These are phyloP conservation scores for Petrocephalus sullivani DNA, from an alignment of 2,797 vertebrate species.

Conservation along the genomic window DNA sequence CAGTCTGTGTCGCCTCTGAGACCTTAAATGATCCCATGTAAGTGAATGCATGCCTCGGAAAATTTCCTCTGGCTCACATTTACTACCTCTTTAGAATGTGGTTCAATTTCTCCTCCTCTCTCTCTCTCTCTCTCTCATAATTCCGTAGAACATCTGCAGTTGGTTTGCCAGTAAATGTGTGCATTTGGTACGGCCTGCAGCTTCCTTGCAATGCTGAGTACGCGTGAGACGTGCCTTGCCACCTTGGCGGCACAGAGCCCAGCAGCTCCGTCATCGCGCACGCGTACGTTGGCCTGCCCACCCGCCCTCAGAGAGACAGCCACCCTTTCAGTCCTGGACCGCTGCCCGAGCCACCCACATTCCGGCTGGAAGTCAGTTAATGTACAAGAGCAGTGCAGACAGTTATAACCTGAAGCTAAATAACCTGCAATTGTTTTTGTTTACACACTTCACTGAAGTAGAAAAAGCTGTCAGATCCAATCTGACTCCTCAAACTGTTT, in stretches of 20 bases:
- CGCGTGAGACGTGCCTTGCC: not conserved
- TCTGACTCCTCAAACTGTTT: not conserved
- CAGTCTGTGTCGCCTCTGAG: not conserved
- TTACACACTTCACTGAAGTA: not conserved
- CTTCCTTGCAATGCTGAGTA: not conserved
- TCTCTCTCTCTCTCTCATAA: not conserved
- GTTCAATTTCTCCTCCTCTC: not conserved
- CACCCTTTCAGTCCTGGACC: not conserved
- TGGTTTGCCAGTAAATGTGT: not conserved
- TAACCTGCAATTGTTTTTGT: not conserved
- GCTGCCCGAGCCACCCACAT: not conserved
- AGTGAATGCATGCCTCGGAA: not conserved
- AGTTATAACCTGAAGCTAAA: not conserved
- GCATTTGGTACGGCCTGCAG: not conserved
- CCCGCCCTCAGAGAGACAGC: not conserved
- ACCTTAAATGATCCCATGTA: not conserved
- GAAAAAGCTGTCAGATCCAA: not conserved
- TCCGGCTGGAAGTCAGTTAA: not conserved
- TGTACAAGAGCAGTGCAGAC: not conserved
- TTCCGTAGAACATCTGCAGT: not conserved
- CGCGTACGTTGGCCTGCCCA: not conserved
- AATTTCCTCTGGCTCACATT: not conserved
- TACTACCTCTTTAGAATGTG: not conserved
- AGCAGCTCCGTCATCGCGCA: not conserved
- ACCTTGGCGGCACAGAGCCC: not conserved